Evolutionary conservation across 2,113 vertebrate genomes (phyloP).

Genomic region (Tragelaphus scriptus): DNA sequence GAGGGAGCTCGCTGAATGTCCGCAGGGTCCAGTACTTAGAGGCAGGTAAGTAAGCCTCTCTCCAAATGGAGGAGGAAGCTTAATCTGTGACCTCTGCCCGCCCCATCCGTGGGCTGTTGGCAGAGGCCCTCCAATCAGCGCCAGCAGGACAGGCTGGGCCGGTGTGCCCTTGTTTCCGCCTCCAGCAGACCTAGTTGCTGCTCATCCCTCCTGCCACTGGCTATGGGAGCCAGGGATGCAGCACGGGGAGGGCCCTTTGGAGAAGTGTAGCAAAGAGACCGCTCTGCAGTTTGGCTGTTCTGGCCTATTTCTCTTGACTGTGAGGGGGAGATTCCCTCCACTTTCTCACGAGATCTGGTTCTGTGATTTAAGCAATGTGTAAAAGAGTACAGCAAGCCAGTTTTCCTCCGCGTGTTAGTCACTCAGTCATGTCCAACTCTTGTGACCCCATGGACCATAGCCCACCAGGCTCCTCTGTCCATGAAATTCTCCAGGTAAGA

Average conservation of each 20-base stretch:
- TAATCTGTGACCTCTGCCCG: neutral
- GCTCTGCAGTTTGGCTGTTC: conserved; percentile 35
- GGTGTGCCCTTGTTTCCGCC: neutral
- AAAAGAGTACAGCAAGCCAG: neutral
- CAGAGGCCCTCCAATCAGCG: neutral
- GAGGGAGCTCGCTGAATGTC: neutral
- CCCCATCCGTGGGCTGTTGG: neutral
- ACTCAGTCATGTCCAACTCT: neutral
- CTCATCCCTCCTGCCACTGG: neutral
- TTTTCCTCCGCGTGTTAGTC: neutral
- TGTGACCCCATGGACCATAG: neutral
- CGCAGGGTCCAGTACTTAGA: neutral
- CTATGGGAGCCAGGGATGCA: neutral
- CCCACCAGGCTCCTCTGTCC: neutral
- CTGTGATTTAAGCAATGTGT: neutral
- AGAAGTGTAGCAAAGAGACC: conserved; percentile 34
- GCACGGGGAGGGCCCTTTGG: conserved; percentile 14
- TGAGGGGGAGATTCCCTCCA: conserved; percentile 1
- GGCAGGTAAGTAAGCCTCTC: neutral
- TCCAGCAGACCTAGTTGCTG: neutral
- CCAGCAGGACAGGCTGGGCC: neutral
- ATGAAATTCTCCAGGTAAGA: neutral
- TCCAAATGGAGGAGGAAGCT: neutral
- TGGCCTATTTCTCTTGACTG: conserved; percentile 58
- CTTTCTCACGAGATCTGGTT: conserved; percentile 16